Percentiles rank a stretch among this genome's conserved stretches.
Evolutionary conservation across 2,113 vertebrate genomes (phyloP).

Genomic region (Vireo altiloquus): DNA sequence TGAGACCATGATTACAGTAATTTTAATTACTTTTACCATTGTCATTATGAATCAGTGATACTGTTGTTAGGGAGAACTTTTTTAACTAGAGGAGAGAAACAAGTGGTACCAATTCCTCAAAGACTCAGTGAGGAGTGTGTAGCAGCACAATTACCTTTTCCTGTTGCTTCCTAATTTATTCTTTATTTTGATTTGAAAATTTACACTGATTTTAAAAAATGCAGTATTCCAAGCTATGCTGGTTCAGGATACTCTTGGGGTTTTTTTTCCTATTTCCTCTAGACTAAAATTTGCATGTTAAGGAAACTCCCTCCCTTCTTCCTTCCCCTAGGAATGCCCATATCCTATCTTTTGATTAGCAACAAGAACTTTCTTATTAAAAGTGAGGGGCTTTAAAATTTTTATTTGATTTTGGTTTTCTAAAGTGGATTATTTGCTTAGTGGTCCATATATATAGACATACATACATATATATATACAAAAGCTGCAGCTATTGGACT

Average conservation of each 20-base stretch:
- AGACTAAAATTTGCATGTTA: not conserved
- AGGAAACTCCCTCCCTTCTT: not conserved
- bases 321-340: not conserved
- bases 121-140: not conserved
- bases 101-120: not conserved
- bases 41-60: not conserved
- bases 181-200: not conserved
- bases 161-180: not conserved
- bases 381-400: not conserved
- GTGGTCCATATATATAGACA: not conserved
- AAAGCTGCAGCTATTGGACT: not conserved
- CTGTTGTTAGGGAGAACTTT: not conserved
- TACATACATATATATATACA: not conserved
- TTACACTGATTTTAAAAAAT: not conserved
- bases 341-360: not conserved
- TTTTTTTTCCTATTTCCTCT: not conserved
- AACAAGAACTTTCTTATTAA: not conserved
- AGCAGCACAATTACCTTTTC: not conserved
- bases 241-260: not conserved
- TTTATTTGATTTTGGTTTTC: not conserved
- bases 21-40: not conserved
- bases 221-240: not conserved
- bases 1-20: not conserved
- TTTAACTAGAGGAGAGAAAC: not conserved
- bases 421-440: not conserved